Conservation (phyloP, 2,113 vertebrate genomes). For the Dendropsophus ebraccatus region DNA sequence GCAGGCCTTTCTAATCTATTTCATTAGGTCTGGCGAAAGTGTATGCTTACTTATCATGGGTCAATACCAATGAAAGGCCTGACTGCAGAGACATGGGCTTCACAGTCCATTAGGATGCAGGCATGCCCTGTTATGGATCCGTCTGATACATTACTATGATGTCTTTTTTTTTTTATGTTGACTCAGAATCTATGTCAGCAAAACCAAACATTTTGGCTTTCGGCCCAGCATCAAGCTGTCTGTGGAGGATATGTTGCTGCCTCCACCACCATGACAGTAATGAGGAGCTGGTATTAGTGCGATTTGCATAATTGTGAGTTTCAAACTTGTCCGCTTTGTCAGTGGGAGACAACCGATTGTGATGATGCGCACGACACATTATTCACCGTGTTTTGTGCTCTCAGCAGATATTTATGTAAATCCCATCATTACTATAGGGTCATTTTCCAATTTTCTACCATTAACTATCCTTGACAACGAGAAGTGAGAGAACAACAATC, state of each 20-base stretch:
- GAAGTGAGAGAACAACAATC: conserved; percentile 69
- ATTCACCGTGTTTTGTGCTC: conserved; percentile 80
- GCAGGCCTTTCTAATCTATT: conserved; percentile 73
- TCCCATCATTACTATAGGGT: conserved; percentile 88
- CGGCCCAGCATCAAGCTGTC: conserved; percentile 87
- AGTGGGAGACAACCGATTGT: conserved; percentile 91
- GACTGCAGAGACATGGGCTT: conserved; percentile 72
- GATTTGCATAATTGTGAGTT: conserved; percentile 96
- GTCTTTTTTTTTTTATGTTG: conserved; percentile 80
- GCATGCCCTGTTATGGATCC: conserved; percentile 77
- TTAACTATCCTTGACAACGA: conserved; percentile 84
- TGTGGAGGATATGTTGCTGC: conserved; percentile 87
- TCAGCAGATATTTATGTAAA: conserved; percentile 99
- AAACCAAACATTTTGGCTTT: conserved; percentile 83
- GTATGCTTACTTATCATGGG: conserved; percentile 68
- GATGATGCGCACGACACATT: conserved; percentile 85
- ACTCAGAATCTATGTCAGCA: conserved; percentile 94
- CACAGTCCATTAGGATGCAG: conserved; percentile 82
- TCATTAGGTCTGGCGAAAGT: conserved; percentile 67
- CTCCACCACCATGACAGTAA: conserved; percentile 89
- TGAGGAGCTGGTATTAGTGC: conserved; percentile 93
- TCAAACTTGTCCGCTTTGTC: conserved; percentile 85
- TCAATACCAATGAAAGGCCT: conserved; percentile 75
- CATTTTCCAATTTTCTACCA: conserved; percentile 93
- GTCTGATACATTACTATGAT: conserved; percentile 84